Evolutionary conservation across 2,888 invertebrate species (phyloP).

Genomic region (Chalcosyrphus nemorum): DNA sequence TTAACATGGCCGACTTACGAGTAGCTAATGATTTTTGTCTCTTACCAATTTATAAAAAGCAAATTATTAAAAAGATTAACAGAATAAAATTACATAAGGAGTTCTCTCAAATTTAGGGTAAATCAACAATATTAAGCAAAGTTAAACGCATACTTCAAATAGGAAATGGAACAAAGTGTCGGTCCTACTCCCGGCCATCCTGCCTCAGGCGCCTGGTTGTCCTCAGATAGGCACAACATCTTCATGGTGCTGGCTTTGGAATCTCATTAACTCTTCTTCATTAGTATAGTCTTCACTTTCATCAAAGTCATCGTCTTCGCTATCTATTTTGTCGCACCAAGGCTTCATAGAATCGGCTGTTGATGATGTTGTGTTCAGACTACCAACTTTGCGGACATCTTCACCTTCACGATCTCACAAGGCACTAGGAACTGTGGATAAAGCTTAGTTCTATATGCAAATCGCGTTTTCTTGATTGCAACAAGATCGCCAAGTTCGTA

Average conservation of each 20-base stretch:
- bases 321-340: slow-evolving; percentile 8
- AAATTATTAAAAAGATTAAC: neutral
- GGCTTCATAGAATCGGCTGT: slow-evolving; percentile 24
- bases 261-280: neutral
- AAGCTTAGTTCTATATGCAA: slow-evolving; percentile 77
- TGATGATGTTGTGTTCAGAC: slow-evolving; percentile 11
- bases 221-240: neutral
- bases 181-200: slow-evolving; percentile 2
- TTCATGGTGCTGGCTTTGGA: neutral
- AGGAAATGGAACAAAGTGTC: neutral
- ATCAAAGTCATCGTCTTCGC: neutral
- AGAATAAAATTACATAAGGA: no score
- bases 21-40: no score
- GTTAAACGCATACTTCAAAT: neutral
- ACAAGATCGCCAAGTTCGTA: slow-evolving; percentile 41
- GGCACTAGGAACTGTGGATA: slow-evolving; percentile 77
- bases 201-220: slow-evolving; percentile 20
- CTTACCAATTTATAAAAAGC: no score
- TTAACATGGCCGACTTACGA: no score
- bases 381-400: slow-evolving; percentile 8
- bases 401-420: slow-evolving; percentile 75
- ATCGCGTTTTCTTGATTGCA: slow-evolving; percentile 77
- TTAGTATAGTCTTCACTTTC: neutral
- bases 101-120: neutral
- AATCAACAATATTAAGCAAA: neutral